Percentiles rank a stretch among this genome's conserved stretches.
These are phyloP conservation scores for Microcebus griseorufus DNA, from an alignment of 2,113 vertebrate species.

Conservation along the genomic window DNA sequence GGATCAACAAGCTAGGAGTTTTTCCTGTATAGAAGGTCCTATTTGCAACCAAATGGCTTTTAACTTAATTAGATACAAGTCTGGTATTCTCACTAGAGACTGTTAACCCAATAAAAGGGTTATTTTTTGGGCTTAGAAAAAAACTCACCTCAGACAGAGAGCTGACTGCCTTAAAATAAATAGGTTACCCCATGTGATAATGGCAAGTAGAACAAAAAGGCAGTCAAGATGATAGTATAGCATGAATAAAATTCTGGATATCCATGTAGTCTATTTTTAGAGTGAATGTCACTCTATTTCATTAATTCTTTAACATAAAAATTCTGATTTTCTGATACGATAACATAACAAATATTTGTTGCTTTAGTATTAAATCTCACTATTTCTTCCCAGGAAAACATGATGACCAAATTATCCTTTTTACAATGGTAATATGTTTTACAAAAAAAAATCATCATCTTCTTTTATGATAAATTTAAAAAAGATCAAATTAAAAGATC, in stretches of 20 bases:
- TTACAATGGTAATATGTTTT: neutral
- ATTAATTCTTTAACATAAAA: slow-evolving; percentile 26
- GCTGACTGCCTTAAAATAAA: neutral
- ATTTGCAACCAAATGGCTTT: neutral
- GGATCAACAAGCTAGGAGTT: neutral
- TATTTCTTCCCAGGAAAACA: neutral
- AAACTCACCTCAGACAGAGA: neutral
- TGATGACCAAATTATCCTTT: neutral
- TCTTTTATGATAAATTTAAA: slow-evolving; percentile 19
- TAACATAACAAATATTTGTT: slow-evolving; percentile 2
- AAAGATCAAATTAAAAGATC: slow-evolving; percentile 25
- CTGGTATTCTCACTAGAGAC: neutral
- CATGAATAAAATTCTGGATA: neutral
- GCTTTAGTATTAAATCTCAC: neutral
- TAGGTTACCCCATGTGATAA: neutral
- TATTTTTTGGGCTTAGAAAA: slow-evolving; percentile 16
- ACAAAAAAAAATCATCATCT: neutral
- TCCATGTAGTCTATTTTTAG: neutral
- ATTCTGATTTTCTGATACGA: slow-evolving; percentile 26
- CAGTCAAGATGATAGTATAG: neutral
- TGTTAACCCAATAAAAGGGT: neutral
- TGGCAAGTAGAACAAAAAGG: neutral
- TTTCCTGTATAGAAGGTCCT: neutral
- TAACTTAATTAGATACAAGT: neutral
- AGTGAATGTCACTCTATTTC: slow-evolving; percentile 6